Conservation (phyloP, 37 sponge, comb jelly and placozoan genomes). For the Diacarnus erythraeanus region DNA sequence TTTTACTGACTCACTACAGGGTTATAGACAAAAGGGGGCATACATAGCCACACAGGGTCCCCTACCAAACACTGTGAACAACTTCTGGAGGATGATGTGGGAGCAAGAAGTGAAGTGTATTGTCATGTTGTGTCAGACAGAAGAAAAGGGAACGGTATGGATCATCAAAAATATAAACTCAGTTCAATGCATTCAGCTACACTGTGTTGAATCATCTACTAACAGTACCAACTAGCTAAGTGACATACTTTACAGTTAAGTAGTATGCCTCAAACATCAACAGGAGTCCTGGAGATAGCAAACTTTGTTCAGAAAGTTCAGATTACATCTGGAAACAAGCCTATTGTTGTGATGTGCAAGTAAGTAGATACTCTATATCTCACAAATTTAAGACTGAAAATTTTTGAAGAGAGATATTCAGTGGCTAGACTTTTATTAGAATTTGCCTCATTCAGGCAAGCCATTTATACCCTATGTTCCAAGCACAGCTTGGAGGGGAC, state of each 20-base stretch:
- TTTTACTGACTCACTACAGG: constrained; percentile 7
- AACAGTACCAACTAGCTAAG: not conserved
- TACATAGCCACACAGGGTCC: constrained; percentile 80
- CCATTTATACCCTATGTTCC: no score
- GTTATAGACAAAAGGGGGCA: constrained; percentile 29
- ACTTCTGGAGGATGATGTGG: constrained; percentile 83
- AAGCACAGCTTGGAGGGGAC: no score
- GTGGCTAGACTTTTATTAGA: no score
- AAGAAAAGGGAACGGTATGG: constrained; percentile 27
- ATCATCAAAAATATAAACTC: no score
- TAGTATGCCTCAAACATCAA: constrained; percentile 8
- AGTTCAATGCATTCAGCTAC: not conserved
- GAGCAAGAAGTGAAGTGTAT: constrained; percentile 27
- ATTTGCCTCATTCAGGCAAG: no score
- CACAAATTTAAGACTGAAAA: no score
- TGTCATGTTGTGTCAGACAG: constrained; percentile 39
- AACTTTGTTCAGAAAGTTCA: constrained; percentile 37
- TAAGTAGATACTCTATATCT: no score
- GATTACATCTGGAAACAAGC: constrained; percentile 50
- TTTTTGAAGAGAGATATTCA: no score
- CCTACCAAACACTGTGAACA: constrained; percentile 46
- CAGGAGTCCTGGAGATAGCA: constrained; percentile 52
- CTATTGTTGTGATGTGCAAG: constrained; percentile 78
- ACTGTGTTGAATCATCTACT: no score
- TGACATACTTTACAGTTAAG: not conserved